Evolutionary conservation across 1,140 invertebrate genomes (phyloP), one percentile per base, ranked within the genome.

Genomic region (Zaprionus inermis): DNA sequence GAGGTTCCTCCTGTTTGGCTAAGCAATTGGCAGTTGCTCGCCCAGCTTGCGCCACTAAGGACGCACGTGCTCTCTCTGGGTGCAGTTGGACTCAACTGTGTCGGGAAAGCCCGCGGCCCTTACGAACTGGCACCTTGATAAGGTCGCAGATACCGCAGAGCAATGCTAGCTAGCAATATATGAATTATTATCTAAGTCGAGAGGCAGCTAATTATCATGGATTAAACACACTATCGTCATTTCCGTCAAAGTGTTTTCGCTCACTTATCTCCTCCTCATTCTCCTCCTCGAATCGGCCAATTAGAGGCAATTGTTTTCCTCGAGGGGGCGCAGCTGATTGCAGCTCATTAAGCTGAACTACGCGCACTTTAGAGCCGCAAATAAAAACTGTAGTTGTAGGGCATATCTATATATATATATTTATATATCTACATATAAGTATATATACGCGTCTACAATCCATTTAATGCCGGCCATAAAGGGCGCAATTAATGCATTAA

Each of bases 21-120:
- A 22, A 63, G 28, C 67, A 79, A 88, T 88, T 88, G 66, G 20
- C 67, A 70, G 72, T 72, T 80, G 77, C 77, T 79, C 60, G 79
- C 41, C 44, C 83, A 78, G 60, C 71, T 2, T 28, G 36, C 57
- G 20, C 22, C 34, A 57, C 41, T 59, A 85, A 76, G 63, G 69
- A 65, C 75, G 56, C 56, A 60, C 70, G 55, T 58, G 38, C 38
- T 28, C 32, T 11, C 49, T 5, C 52, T 32, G 22, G 30, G 30
- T 56, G 30, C 54, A 56, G 51, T 5, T n/a, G 51, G 1, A 54
- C 38, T 16, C n/a, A 44, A 9, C 7, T 44, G 38, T 41, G 5
- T n/a, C 6, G n/a, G 38, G 38, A 7, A 41, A 16, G 3, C n/a
- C 38, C 38, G 6, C 6, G 3, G 2, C 6, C 7, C n/a, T 3